Evolutionary conservation across 2,797 vertebrate species (phyloP).

Genomic region (Mergus octosetaceus): DNA sequence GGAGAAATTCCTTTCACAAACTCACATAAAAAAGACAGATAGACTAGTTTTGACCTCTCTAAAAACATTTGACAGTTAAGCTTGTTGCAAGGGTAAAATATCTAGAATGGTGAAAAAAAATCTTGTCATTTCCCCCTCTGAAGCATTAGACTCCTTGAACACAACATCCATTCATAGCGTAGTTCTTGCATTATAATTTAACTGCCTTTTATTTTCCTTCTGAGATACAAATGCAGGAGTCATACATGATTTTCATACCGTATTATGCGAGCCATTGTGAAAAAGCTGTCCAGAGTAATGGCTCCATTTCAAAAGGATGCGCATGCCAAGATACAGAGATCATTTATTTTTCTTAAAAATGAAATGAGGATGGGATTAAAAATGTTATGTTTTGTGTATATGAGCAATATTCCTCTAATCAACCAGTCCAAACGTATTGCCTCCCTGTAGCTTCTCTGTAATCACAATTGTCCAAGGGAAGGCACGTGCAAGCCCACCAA

Average conservation of each 20-base stretch:
- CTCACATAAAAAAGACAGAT: constrained; percentile 54
- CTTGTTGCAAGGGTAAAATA: constrained; percentile 46
- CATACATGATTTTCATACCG: constrained; percentile 19
- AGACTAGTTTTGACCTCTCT: constrained; percentile 55
- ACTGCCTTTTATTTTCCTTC: constrained; percentile 65
- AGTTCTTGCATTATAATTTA: constrained; percentile 50
- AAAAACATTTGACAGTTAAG: constrained; percentile 38
- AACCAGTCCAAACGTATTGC: neutral
- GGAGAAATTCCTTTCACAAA: constrained; percentile 62
- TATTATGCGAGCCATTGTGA: neutral
- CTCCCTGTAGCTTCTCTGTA: neutral
- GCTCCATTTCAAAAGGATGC: neutral
- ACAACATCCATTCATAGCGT: constrained; percentile 40
- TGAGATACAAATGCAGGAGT: neutral
- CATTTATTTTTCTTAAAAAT: constrained; percentile 58
- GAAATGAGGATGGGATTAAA: constrained; percentile 45
- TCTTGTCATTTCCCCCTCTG: neutral
- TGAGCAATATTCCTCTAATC: constrained; percentile 37
- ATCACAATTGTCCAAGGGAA: neutral
- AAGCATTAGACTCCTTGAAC: constrained; percentile 32
- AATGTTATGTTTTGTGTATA: constrained; percentile 32
- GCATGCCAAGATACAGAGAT: constrained; percentile 16
- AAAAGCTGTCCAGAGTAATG: constrained; percentile 44
- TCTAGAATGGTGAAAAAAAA: neutral
- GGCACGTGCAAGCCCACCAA: neutral